These are phyloP conservation scores for Entomyzon cyanotis DNA, from an alignment of 2,113 vertebrate genomes.

Conservation along the genomic window DNA sequence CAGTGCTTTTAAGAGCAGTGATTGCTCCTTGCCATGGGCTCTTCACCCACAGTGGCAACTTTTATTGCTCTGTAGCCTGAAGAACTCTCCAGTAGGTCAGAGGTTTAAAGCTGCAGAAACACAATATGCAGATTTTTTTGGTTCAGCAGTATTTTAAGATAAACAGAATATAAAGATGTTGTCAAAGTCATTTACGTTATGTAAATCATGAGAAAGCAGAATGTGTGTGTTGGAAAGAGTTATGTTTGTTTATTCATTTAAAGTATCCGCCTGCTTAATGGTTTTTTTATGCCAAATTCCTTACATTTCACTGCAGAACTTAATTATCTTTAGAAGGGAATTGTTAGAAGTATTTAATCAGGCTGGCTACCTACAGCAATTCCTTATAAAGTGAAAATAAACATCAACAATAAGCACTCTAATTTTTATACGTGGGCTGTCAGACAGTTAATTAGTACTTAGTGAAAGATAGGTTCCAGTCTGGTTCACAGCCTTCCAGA, in stretches of 20 bases:
- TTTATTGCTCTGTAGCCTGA: not conserved
- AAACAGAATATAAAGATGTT: constrained; percentile 54
- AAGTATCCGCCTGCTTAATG: not conserved
- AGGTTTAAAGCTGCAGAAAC: constrained; percentile 53
- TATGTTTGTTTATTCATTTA: constrained; percentile 43
- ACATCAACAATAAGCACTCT: not conserved
- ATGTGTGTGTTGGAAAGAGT: not conserved
- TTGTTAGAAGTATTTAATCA: constrained; percentile 15
- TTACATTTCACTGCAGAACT: not conserved
- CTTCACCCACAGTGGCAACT: not conserved
- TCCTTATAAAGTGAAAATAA: not conserved
- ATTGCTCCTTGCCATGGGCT: not conserved
- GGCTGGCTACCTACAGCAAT: not conserved
- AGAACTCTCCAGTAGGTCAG: not conserved
- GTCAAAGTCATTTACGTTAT: not conserved
- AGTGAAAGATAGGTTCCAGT: not conserved
- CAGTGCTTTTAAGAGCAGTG: not conserved
- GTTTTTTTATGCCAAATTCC: not conserved
- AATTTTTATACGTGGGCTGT: not conserved
- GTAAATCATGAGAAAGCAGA: constrained; percentile 3
- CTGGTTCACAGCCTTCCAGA: not conserved
- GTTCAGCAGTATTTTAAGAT: constrained; percentile 33
- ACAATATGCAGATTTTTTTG: constrained; percentile 44
- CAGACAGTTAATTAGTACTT: constrained; percentile 42
- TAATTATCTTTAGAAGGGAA: not conserved